A percentile compares a stretch with the other conserved stretches of the same genome.
These are phyloP conservation scores for Onychostoma macrolepis DNA, from an alignment of 2,113 vertebrate species.

Conservation along the genomic window DNA sequence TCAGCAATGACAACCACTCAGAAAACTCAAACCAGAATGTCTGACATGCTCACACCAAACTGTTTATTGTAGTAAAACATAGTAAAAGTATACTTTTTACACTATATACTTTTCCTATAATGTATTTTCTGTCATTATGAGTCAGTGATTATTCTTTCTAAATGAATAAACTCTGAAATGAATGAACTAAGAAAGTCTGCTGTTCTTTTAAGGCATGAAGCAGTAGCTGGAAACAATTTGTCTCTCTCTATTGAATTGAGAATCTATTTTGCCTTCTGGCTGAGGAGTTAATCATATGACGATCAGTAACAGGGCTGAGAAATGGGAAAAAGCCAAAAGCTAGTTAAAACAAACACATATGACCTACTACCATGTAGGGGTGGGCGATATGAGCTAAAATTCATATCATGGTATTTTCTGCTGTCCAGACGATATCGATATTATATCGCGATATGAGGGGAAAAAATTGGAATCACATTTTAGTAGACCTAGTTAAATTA, in stretches of 20 bases:
- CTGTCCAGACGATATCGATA: no score
- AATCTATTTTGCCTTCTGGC: conserved; percentile 71
- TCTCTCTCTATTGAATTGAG: conserved; percentile 73
- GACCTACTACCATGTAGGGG: not conserved
- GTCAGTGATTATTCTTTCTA: conserved; percentile 6
- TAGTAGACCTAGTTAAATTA: no score
- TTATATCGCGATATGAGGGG: no score
- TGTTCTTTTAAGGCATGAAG: conserved; percentile 21
- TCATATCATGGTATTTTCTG: no score
- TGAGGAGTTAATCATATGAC: conserved; percentile 68
- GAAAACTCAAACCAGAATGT: not conserved
- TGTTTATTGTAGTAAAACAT: not conserved
- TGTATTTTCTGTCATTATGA: not conserved
- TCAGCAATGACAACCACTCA: not conserved
- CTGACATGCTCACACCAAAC: not conserved
- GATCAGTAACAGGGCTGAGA: conserved; percentile 63
- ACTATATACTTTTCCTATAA: not conserved
- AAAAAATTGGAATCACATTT: no score
- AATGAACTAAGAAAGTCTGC: not conserved
- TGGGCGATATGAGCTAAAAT: no score
- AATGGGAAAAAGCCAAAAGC: conserved; percentile 60
- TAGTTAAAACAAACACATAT: conserved; percentile 6
- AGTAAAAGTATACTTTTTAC: not conserved
- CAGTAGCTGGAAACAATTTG: conserved; percentile 62
- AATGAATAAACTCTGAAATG: conserved; percentile 7